Evolutionary conservation across 1,140 invertebrate genomes (phyloP).

Genomic region (Cotesia glomerata): DNA sequence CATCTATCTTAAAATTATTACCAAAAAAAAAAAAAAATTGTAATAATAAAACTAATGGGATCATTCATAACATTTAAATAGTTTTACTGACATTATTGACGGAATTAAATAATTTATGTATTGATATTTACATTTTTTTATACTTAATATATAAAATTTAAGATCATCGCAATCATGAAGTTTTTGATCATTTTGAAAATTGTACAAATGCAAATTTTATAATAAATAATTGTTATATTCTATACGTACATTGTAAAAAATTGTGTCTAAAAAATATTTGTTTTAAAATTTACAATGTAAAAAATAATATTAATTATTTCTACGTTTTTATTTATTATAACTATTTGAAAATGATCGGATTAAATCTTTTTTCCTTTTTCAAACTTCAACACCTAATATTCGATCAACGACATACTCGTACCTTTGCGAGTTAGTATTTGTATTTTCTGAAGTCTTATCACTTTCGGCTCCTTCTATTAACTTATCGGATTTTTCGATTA

Average conservation of each 20-base stretch:
- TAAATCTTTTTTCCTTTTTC: conserved; percentile 30
- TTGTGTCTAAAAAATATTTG: neutral
- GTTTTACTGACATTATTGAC: conserved; percentile 30
- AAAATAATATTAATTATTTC: too few species aligned
- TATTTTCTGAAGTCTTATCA: conserved; percentile 36
- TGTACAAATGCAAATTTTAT: neutral
- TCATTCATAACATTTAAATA: conserved; percentile 45
- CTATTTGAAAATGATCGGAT: neutral
- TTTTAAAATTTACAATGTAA: too few species aligned
- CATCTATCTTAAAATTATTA: neutral
- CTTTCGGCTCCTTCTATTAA: neutral
- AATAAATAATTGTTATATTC: conserved; percentile 8
- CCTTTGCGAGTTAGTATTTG: conserved; percentile 62
- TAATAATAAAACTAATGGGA: neutral
- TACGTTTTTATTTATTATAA: neutral
- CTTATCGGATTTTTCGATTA: conserved; percentile 1
- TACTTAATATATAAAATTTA: neutral
- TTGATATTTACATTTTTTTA: conserved; percentile 37
- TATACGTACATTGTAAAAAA: conserved; percentile 7
- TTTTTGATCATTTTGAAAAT: conserved; percentile 8
- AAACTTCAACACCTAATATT: conserved; percentile 74
- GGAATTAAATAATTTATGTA: conserved; percentile 53
- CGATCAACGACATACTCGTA: conserved; percentile 75
- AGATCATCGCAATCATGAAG: conserved; percentile 1
- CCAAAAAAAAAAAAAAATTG: conserved; percentile 24